Evolutionary conservation across 2,888 invertebrate species (phyloP).

Genomic region (Pycnomerus fuliginosus): DNA sequence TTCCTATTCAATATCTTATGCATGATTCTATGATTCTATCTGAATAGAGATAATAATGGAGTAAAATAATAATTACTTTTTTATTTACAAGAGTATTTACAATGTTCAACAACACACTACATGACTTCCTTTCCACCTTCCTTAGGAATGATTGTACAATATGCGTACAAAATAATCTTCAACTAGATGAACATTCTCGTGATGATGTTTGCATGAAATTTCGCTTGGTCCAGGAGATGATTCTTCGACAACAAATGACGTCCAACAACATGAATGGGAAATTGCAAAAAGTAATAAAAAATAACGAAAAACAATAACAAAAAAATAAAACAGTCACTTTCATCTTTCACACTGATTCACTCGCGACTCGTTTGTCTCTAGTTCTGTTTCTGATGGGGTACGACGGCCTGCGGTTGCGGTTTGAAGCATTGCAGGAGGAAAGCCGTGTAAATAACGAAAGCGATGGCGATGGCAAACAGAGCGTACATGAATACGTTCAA

Average conservation of each 20-base stretch:
- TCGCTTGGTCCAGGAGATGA: constrained; percentile 27
- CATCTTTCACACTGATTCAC: background rate
- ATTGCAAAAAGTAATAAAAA: constrained; percentile 5
- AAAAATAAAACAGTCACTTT: constrained; percentile 7
- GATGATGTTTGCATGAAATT: constrained; percentile 17
- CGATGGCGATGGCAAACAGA: constrained; percentile 78
- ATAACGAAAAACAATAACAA: constrained; percentile 6
- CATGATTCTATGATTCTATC: too few species aligned
- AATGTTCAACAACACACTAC: constrained; percentile 26
- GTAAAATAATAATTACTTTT: too few species aligned
- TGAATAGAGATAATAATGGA: too few species aligned
- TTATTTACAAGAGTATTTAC: constrained; percentile 29
- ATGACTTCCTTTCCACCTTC: constrained; percentile 23
- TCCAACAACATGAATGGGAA: background rate
- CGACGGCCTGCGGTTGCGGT: constrained; percentile 63
- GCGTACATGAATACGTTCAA: constrained; percentile 94
- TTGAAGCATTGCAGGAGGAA: constrained; percentile 90
- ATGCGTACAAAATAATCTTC: constrained; percentile 8
- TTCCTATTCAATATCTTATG: too few species aligned
- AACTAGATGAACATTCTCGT: constrained; percentile 25
- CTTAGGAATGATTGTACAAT: constrained; percentile 28
- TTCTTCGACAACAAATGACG: background rate
- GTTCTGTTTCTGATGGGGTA: constrained; percentile 64
- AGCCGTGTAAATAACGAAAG: constrained; percentile 86
- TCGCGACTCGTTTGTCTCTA: constrained; percentile 3